Evolutionary conservation across 2,888 invertebrate genomes (phyloP).

Genomic region (Amaurobius ferox): DNA sequence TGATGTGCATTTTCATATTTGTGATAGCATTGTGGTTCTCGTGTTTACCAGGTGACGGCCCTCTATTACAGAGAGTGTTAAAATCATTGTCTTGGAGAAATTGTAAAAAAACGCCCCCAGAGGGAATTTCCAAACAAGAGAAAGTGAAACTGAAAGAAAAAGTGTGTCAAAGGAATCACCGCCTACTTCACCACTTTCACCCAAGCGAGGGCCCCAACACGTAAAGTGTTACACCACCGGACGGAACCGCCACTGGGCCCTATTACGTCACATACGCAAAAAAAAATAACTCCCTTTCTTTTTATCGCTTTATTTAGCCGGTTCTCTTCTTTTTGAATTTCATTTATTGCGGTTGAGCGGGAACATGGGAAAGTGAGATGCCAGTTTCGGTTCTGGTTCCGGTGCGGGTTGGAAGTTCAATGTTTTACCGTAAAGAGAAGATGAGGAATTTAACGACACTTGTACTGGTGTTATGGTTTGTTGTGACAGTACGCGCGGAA

Average conservation of each 20-base stretch:
- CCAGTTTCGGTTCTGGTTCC: not conserved
- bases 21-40: too few species aligned
- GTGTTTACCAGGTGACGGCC: too few species aligned
- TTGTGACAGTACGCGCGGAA: too few species aligned
- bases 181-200: not conserved
- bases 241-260: not conserved
- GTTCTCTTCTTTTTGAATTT: not conserved
- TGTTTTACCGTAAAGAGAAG: too few species aligned
- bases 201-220: not conserved
- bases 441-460: too few species aligned
- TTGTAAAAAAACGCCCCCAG: not conserved
- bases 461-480: too few species aligned
- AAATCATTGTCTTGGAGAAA: too few species aligned
- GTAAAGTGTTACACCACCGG: not conserved
- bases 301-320: not conserved
- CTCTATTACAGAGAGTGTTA: too few species aligned
- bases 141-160: not conserved
- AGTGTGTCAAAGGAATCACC: not conserved
- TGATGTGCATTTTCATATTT: too few species aligned
- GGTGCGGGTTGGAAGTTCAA: not conserved
- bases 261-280: too few species aligned
- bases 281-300: not conserved
- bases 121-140: not conserved
- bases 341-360: not conserved
- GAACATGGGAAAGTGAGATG: not conserved